Conservation (phyloP, 30 jellyfish, hydroid and myxozoan species). For the Morbakka virulenta region DNA sequence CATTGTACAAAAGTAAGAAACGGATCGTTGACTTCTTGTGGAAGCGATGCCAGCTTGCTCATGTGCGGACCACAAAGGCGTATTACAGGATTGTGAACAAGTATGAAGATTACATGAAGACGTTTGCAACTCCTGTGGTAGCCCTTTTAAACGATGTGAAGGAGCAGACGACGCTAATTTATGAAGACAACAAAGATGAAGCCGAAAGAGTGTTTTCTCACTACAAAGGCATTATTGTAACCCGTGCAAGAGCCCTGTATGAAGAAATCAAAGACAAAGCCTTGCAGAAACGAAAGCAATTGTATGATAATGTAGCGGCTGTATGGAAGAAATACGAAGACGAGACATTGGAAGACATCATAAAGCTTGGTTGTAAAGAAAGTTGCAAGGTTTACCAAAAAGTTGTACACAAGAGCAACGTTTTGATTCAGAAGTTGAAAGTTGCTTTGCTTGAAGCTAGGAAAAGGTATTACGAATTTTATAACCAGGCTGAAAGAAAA, state of each 20-base stretch:
- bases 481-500: background rate
- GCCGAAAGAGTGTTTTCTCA: background rate
- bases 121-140: slow-evolving; percentile 52
- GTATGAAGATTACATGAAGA: slow-evolving; percentile 1
- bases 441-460: too few relatives aligned
- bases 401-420: slow-evolving; percentile 17
- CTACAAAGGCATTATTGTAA: background rate
- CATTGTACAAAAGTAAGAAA: slow-evolving; percentile 32
- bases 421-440: slow-evolving; percentile 2
- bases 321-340: slow-evolving; percentile 77
- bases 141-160: slow-evolving; percentile 6
- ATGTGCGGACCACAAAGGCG: slow-evolving; percentile 2
- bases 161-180: slow-evolving; percentile 63
- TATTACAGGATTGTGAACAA: slow-evolving; percentile 17
- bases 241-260: background rate
- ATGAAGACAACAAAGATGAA: slow-evolving; percentile 65
- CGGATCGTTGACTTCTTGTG: slow-evolving; percentile 11
- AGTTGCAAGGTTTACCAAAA: slow-evolving; percentile 37
- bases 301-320: slow-evolving; percentile 32
- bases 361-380: slow-evolving; percentile 26
- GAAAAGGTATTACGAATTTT: too few relatives aligned
- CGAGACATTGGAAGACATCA: slow-evolving; percentile 91
- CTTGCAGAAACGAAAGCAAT: slow-evolving; percentile 41
- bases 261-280: background rate
- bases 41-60: background rate